Evolutionary conservation across 2,797 vertebrate species (phyloP), one percentile per base, ranked within the genome.

Genomic region (Forpus xanthops): DNA sequence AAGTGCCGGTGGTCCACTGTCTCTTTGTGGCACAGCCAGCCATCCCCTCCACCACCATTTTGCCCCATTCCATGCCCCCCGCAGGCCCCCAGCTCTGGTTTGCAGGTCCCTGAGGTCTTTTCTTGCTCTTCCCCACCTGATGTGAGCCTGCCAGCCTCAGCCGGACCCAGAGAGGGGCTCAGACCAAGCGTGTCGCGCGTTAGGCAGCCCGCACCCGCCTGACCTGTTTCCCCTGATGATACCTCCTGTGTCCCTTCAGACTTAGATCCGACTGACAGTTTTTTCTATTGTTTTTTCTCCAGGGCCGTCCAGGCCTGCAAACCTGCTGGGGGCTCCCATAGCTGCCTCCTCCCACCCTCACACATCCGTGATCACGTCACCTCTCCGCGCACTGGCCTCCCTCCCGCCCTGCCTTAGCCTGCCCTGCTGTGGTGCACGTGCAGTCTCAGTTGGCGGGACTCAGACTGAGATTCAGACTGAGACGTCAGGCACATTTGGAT

Each of bases 281-380:
- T 98, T 98, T 98, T 98, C 97, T 98, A 98, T 98, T 98, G 98
- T 98, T 98, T 98, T 98, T 96, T 98, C 98, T 98, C 97, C 98
- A 98, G 98, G 98, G 98, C 98, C 98, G 96, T 98, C 97, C 97
- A 98, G 98, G 98, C 98, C 98, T 98, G 97, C 97, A 97, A 98
- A 98, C 97, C 98, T 98, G 98, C 98, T 96, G 97, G 97, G 97
- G 98, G 98, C 97, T 98, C 97, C 98, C 97, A 98, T 98, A 98
- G 97, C 98, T 97, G 98, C 98, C 97, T 98, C 98, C 97, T 98
- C 98, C 98, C 97, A 98, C 98, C 96, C 98, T 98, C 98, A 98
- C 97, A 95, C 98, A 97, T 98, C 98, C 61, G 98, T 97, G 96
- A 98, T 98, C 95, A 98, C 98, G 92, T 97, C 98, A 97, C 98